Percentiles rank a stretch among this genome's conserved stretches.
Conservation (phyloP, 2,888 invertebrate species). For the Cenopis cana region DNA sequence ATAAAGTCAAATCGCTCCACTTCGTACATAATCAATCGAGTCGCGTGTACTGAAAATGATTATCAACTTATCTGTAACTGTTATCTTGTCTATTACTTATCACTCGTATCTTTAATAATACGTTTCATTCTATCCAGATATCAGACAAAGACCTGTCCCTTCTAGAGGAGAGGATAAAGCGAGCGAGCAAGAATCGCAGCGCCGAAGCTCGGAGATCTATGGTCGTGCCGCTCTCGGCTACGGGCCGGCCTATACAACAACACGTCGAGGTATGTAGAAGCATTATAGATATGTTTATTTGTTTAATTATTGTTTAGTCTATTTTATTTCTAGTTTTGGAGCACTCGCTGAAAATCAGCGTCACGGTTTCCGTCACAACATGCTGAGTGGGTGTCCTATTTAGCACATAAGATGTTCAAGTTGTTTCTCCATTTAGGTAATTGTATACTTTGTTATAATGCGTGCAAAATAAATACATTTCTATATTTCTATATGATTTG, state of each 20-base stretch:
- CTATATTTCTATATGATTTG: no score
- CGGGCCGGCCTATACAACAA: slow-evolving; percentile 69
- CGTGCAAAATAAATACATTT: no score
- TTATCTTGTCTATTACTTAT: neutral
- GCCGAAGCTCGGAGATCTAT: slow-evolving; percentile 79
- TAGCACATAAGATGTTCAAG: no score
- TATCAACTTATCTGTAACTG: slow-evolving; percentile 3
- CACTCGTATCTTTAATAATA: neutral
- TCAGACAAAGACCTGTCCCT: slow-evolving; percentile 97
- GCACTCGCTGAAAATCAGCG: no score
- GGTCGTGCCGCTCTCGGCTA: slow-evolving; percentile 76
- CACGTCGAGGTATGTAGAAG: slow-evolving; percentile 58
- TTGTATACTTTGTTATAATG: no score
- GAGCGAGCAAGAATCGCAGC: slow-evolving; percentile 89
- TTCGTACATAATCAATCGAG: neutral
- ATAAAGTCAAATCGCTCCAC: no score
- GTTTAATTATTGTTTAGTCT: no score
- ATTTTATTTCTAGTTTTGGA: no score
- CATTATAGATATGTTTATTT: neutral
- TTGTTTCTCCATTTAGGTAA: no score
- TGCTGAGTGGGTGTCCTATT: no score
- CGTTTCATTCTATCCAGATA: slow-evolving; percentile 81
- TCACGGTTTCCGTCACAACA: no score
- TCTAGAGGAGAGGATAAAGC: slow-evolving; percentile 97
- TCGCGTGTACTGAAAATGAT: neutral